These are phyloP conservation scores for Podargus strigoides DNA, from an alignment of 2,797 vertebrate genomes.

Conservation along the genomic window DNA sequence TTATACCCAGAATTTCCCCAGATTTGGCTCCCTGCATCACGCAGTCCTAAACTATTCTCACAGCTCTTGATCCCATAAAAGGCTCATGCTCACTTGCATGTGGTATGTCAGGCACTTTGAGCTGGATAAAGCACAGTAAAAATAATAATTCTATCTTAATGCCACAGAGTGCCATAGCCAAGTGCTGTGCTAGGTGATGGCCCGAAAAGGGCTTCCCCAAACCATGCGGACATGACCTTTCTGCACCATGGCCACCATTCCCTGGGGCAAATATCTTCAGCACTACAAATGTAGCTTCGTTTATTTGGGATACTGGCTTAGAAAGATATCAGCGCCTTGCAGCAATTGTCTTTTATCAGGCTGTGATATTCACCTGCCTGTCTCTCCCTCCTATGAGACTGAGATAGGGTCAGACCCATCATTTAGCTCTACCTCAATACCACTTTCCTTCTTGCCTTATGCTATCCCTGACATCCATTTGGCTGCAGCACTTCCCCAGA, in stretches of 20 bases:
- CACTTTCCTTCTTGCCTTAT: not conserved
- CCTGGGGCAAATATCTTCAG: not conserved
- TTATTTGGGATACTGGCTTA: not conserved
- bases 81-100: fast-evolving
- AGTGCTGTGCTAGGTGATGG: not conserved
- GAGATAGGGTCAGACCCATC: not conserved
- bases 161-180: fast-evolving
- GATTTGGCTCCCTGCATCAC: not conserved
- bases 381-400: not conserved
- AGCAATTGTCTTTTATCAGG: not conserved
- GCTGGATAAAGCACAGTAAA: not conserved
- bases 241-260: not conserved
- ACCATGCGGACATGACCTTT: fast-evolving
- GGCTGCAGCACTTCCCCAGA: not conserved
- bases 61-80: not conserved
- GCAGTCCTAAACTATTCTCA: not conserved
- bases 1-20: not conserved
- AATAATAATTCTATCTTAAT: not conserved
- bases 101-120: not conserved
- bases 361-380: not conserved
- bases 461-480: not conserved
- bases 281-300: not conserved
- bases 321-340: not conserved
- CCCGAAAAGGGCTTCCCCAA: not conserved
- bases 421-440: not conserved